Conservation (phyloP, 2,797 vertebrate genomes). For the Margarornis squamiger region DNA sequence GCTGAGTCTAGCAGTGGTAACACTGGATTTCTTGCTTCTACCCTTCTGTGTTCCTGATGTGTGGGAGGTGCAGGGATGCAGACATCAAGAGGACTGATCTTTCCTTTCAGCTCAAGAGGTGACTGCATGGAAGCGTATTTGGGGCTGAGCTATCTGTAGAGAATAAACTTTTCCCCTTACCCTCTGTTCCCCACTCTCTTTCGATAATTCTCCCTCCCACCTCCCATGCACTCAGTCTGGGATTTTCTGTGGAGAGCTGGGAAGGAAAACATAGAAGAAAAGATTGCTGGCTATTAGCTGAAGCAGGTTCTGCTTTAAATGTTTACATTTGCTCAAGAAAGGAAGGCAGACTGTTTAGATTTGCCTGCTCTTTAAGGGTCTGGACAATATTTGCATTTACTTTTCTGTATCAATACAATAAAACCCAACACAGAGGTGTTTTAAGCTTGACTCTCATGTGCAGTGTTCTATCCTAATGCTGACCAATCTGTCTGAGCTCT, state of each 20-base stretch:
- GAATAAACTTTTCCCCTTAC: neutral
- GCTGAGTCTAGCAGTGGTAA: neutral
- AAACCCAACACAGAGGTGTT: neutral
- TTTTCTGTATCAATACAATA: constrained; percentile 3
- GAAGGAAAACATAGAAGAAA: constrained; percentile 17
- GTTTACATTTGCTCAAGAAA: constrained; percentile 56
- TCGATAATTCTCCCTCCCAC: neutral
- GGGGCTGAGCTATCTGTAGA: neutral
- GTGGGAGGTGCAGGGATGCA: neutral
- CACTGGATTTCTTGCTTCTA: neutral
- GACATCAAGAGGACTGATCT: neutral
- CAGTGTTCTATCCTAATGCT: neutral
- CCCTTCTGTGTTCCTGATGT: neutral
- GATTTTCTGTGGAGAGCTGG: constrained; percentile 11
- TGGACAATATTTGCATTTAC: constrained; percentile 51
- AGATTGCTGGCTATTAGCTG: neutral
- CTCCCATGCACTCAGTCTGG: neutral
- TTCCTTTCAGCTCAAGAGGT: neutral
- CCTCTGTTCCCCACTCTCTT: neutral
- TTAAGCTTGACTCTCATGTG: neutral
- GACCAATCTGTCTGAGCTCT: neutral
- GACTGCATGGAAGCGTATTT: neutral
- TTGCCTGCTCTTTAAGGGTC: constrained; percentile 16
- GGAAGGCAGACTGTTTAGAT: constrained; percentile 52
- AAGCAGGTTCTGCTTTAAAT: constrained; percentile 5